Conservation (phyloP, 2,797 vertebrate genomes). For the Clarias pachynema region DNA sequence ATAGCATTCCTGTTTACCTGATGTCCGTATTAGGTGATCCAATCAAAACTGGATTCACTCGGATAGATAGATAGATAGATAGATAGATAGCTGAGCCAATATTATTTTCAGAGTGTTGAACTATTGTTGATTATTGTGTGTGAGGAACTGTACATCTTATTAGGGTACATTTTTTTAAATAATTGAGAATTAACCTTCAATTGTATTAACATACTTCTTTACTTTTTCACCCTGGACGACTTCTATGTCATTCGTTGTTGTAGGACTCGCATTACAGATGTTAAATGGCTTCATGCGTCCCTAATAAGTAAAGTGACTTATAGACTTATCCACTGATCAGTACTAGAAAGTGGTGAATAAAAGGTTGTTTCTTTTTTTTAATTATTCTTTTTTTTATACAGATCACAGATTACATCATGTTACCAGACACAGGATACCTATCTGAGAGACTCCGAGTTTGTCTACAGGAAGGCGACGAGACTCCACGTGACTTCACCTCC, state of each 20-base stretch:
- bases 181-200: not conserved
- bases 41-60: not conserved
- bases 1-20: not conserved
- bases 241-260: not conserved
- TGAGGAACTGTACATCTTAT: not conserved
- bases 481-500: constrained; percentile 90
- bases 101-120: not conserved
- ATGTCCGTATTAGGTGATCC: not conserved
- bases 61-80: not conserved
- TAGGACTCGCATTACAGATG: not conserved
- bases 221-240: not conserved
- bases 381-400: constrained; percentile 55
- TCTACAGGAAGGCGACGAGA: constrained; percentile 94
- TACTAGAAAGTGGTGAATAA: not conserved
- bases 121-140: not conserved
- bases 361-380: constrained; percentile 13
- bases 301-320: not conserved
- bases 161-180: not conserved
- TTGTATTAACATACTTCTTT: not conserved
- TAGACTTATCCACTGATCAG: not conserved
- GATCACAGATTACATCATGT: constrained; percentile 95
- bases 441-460: constrained; percentile 88
- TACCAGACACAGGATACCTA: constrained; percentile 85
- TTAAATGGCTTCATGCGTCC: not conserved
- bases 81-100: not conserved